These are phyloP conservation scores for Brachionus rotundiformis DNA, from an alignment of 1,140 invertebrate species.

Conservation along the genomic window DNA sequence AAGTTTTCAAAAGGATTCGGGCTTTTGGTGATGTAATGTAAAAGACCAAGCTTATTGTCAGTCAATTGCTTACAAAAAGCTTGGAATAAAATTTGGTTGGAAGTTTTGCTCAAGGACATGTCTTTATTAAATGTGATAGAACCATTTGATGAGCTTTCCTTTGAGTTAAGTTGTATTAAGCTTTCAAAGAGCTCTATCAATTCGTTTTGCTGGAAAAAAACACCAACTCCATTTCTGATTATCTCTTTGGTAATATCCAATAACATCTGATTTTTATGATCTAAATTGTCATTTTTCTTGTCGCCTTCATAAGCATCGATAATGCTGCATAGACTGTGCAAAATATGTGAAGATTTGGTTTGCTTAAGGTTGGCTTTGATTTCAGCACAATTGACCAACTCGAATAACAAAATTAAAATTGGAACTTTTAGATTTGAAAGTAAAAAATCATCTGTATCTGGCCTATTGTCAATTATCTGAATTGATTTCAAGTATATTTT, in stretches of 20 bases:
- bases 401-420: constrained; percentile 25
- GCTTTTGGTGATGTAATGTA: constrained; percentile 21
- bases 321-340: neutral
- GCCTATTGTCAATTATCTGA: neutral
- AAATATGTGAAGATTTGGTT: constrained; percentile 3
- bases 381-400: constrained; percentile 28
- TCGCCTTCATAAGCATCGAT: constrained; percentile 1
- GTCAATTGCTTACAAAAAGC: constrained; percentile 41
- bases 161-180: neutral
- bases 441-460: neutral
- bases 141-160: neutral
- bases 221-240: constrained; percentile 27
- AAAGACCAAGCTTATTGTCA: neutral
- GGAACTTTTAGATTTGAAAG: neutral
- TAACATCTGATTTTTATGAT: neutral
- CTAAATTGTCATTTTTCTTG: neutral
- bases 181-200: neutral
- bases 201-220: neutral
- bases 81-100: constrained; percentile 9
- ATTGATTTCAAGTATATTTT: constrained; percentile 31
- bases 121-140: neutral
- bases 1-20: constrained; percentile 1
- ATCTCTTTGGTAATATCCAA: constrained; percentile 13
- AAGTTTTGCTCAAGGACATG: constrained; percentile 1
- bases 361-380: constrained; percentile 19